A percentile compares a stretch with the other conserved stretches of the same genome.
phyloP scores from a whole-genome alignment of 1,140 invertebrate species.

The Trichoplusia ni region DNA sequence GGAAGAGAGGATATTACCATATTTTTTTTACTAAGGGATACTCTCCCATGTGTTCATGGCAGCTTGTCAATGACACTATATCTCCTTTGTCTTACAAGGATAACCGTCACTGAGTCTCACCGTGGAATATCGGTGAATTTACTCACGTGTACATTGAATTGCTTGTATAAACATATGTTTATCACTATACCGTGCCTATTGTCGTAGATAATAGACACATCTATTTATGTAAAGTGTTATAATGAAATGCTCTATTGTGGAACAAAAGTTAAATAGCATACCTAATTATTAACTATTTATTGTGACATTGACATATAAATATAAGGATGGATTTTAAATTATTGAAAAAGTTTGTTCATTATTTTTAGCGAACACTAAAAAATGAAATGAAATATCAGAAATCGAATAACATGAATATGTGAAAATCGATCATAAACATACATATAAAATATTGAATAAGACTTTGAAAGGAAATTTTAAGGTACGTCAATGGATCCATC shows the following conservation, averaged over 20 bases:
- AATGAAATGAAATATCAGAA: no score
- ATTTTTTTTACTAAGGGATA: slow-evolving; percentile 4
- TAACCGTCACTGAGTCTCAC: neutral
- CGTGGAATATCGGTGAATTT: neutral
- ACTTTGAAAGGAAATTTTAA: slow-evolving; percentile 29
- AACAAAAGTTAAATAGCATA: no score
- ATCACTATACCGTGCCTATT: slow-evolving; percentile 1
- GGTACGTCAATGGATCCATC: slow-evolving; percentile 30
- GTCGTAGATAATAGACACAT: slow-evolving; percentile 1
- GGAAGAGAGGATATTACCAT: neutral
- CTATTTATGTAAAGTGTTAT: slow-evolving; percentile 1
- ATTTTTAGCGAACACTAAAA: no score
- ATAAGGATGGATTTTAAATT: no score
- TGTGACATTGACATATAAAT: no score
- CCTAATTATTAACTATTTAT: no score
- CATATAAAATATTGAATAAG: neutral
- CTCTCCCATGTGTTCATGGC: slow-evolving; percentile 1
- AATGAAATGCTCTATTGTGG: no score
- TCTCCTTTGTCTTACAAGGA: slow-evolving; percentile 21
- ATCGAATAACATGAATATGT: no score
- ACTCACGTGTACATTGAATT: slow-evolving; percentile 9
- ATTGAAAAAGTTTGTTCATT: no score
- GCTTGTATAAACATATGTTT: slow-evolving; percentile 8
- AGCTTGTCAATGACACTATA: slow-evolving; percentile 10
- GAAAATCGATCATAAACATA: slow-evolving; percentile 1